phyloP scores from a whole-genome alignment of 2,797 vertebrate species.

The Amblyraja radiata region DNA sequence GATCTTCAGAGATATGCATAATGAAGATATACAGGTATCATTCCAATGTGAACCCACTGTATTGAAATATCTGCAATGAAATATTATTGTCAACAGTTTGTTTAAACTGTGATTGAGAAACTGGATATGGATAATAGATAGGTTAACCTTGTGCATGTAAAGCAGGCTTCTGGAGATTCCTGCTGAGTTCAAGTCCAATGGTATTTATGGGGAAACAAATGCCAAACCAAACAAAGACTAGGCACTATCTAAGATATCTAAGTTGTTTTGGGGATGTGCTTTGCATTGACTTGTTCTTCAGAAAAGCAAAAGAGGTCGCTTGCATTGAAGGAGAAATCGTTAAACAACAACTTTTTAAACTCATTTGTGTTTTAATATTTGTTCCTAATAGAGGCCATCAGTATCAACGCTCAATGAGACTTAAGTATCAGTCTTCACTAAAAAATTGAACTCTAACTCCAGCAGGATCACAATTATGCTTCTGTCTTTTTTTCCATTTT shows the following conservation, averaged over 20 bases:
- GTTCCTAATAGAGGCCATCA: neutral
- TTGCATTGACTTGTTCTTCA: conserved; percentile 1
- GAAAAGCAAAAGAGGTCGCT: neutral
- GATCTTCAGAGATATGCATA: too few species aligned
- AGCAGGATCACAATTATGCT: too few species aligned
- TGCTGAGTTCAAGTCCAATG: neutral
- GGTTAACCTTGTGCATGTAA: neutral
- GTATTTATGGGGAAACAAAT: neutral
- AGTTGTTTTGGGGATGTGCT: neutral
- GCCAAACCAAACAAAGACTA: neutral
- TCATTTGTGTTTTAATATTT: neutral
- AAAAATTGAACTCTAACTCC: neutral
- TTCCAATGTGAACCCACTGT: neutral
- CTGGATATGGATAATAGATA: neutral
- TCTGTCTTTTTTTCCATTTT: too few species aligned
- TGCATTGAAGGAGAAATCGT: neutral
- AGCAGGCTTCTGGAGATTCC: neutral
- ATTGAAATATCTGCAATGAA: neutral
- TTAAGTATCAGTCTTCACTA: neutral
- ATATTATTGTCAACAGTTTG: neutral
- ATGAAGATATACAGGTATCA: too few species aligned
- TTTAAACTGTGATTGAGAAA: neutral
- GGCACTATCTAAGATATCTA: neutral
- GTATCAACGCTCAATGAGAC: neutral
- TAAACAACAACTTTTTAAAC: neutral